Base-by-base conservation (phyloP, 2,888 invertebrate species). In the Halocaridina rubra region DNA sequence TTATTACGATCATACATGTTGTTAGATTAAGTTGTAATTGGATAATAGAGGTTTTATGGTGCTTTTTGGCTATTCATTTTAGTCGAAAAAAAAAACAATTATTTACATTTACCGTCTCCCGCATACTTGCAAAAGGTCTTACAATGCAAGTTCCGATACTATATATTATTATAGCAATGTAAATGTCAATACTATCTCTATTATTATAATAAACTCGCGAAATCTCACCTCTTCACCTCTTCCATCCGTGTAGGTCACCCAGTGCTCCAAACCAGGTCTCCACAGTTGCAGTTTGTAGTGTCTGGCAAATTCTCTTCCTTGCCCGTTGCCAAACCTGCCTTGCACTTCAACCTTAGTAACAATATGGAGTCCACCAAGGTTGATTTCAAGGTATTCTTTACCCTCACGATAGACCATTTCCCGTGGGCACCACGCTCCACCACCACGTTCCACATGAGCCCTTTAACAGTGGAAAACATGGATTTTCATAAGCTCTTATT, bases 391-490 rank as follows among this genome's bases (percentile, higher is more conserved):
- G 90, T 91, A 93, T 89, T 93, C 93, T 10, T 64, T 29, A 13
- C 80, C 86, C n/a, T 82, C 88, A n/a, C 39, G 33, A 33, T 74
- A 67, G 90, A 96, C 95, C 91, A 94, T 94, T 76, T 93, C 93
- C 91, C 94, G 94, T 10, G 98, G 97, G 92, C 98, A 98, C 98
- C 97, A 98, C 0, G 97, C 97, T 71, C 97, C 97, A n/a, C 97
- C 96, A 90, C 94, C 94, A 88, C 93, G 93, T 90, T 97, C 97
- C 89, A 94, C 94, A 88, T 95, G 94, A 89, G 97, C 92, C 91
- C 97, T 97, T 46, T 7, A 29, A 59, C 16, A 16, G 30, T 32
- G 46, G 10, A 22, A 10, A 13, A 10, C 5, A 32, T 22, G 61
- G 19, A 19, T 7, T 8, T 7, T 61, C 13, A 61, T 61, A 13